A percentile compares a stretch with the other conserved stretches of the same genome.
phyloP scores from a whole-genome alignment of 2,797 vertebrate species.

The Dipus sagitta region DNA sequence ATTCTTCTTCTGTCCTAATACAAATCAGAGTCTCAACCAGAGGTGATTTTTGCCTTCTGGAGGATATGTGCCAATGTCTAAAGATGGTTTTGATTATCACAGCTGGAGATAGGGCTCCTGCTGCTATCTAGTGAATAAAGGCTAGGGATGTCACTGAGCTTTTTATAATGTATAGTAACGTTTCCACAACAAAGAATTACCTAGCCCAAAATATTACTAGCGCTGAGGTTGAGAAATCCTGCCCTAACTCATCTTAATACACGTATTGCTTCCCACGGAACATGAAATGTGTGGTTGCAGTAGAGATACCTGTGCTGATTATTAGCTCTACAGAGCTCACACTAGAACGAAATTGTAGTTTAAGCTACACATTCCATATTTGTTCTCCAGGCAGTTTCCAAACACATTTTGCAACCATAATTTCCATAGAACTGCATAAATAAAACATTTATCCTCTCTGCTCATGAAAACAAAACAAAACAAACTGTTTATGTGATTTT shows the following conservation, averaged over 20 bases:
- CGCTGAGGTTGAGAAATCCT: background rate
- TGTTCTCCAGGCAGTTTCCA: background rate
- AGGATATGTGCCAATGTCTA: background rate
- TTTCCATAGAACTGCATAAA: background rate
- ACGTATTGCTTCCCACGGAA: background rate
- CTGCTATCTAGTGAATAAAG: background rate
- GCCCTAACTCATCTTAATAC: background rate
- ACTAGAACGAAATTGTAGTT: background rate
- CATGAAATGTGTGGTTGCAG: background rate
- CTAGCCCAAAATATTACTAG: background rate
- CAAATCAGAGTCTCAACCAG: background rate
- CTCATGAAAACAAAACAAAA: slow-evolving; percentile 34
- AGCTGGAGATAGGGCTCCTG: background rate
- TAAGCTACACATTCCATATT: background rate
- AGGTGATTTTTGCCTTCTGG: background rate
- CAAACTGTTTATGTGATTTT: background rate
- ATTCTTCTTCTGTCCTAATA: background rate
- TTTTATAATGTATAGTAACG: background rate
- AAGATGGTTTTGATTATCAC: background rate
- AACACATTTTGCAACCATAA: background rate
- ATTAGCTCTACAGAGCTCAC: background rate
- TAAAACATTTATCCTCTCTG: background rate
- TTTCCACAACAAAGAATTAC: background rate
- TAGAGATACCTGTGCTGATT: background rate
- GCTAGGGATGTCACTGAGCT: background rate